Percentiles rank a stretch among this genome's conserved stretches.
Evolutionary conservation across 2,797 vertebrate genomes (phyloP).

Genomic region (Tragopan temminckii): DNA sequence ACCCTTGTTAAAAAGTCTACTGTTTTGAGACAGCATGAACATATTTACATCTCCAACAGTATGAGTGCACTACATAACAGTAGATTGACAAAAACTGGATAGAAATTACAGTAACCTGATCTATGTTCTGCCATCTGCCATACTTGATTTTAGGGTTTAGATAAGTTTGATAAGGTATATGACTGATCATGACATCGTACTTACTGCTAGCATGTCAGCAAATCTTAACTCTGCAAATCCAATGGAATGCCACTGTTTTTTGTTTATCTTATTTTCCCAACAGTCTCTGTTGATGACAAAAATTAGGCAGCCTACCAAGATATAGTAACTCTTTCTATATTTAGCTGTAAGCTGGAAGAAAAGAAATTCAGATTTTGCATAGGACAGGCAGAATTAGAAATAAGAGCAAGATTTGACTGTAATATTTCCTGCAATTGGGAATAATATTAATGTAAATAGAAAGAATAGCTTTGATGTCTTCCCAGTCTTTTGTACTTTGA

Average conservation of each 20-base stretch:
- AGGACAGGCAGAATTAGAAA: conserved; percentile 36
- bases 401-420: not conserved
- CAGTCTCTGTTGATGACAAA: not conserved
- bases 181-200: conserved; percentile 17
- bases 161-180: conserved; percentile 38
- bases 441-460: not conserved
- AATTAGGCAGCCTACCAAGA: not conserved
- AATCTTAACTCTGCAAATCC: not conserved
- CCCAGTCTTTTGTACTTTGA: not conserved
- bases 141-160: not conserved
- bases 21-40: not conserved
- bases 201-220: not conserved
- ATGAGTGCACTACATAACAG: not conserved
- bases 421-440: not conserved
- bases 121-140: not conserved
- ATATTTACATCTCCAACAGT: not conserved
- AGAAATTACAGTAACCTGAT: conserved; percentile 5
- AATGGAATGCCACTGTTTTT: not conserved
- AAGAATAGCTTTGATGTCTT: not conserved
- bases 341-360: conserved; percentile 21
- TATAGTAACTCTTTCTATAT: conserved; percentile 17
- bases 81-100: too few species aligned
- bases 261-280: not conserved
- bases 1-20: not conserved
- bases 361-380: conserved; percentile 8